Percentiles rank a stretch among this genome's conserved stretches.
Evolutionary conservation across 2,113 vertebrate genomes (phyloP).

Genomic region (Indri indri): DNA sequence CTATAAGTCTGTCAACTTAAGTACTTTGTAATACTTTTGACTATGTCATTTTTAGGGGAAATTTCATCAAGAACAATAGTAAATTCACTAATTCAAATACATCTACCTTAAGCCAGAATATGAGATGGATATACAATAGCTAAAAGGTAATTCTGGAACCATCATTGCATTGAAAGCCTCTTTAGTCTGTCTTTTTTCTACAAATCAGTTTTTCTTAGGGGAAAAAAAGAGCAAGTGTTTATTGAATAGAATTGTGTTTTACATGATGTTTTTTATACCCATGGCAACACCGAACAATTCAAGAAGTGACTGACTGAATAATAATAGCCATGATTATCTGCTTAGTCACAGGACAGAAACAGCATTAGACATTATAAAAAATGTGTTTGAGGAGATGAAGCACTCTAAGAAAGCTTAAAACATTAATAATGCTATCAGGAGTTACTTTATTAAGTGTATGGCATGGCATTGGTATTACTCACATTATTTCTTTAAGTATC

Average conservation of each 20-base stretch:
- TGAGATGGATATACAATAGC: not conserved
- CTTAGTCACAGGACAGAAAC: conserved; percentile 63
- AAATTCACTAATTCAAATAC: not conserved
- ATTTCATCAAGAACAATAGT: not conserved
- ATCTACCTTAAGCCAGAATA: not conserved
- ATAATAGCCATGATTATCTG: conserved; percentile 68
- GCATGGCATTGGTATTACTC: conserved; percentile 11
- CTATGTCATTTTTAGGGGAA: not conserved
- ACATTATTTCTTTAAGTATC: conserved; percentile 1
- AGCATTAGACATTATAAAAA: conserved; percentile 47
- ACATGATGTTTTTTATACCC: conserved; percentile 66
- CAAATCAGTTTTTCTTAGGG: conserved; percentile 48
- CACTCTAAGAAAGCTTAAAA: conserved; percentile 8
- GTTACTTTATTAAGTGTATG: conserved; percentile 28
- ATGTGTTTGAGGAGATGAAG: conserved; percentile 44
- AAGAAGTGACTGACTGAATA: conserved; percentile 66
- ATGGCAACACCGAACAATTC: conserved; percentile 53
- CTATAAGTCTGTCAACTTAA: not conserved
- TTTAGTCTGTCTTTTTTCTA: not conserved
- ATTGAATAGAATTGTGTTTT: conserved; percentile 69
- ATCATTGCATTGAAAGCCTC: not conserved
- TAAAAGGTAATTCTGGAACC: not conserved
- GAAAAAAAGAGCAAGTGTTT: conserved; percentile 53
- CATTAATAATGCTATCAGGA: conserved; percentile 54
- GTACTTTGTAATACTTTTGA: not conserved